Percentiles rank a stretch among this genome's conserved stretches.
These are phyloP conservation scores for Daptonema setosum DNA, from an alignment of 2,888 invertebrate genomes.

Conservation along the genomic window DNA sequence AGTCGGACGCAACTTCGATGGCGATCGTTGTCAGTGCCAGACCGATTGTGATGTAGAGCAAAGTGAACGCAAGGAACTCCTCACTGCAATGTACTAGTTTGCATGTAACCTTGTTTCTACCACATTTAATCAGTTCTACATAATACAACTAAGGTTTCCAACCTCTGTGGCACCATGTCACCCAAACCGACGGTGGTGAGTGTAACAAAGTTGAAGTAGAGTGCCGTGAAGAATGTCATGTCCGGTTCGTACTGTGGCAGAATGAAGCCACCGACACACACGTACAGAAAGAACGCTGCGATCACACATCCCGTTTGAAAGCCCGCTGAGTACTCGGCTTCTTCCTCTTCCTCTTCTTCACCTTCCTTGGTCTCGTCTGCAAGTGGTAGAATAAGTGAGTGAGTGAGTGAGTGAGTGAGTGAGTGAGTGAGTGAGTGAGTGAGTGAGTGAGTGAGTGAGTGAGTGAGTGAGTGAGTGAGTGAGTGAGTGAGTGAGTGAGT, in stretches of 20 bases:
- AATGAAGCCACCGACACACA: constrained; percentile 16
- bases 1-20: constrained; percentile 1
- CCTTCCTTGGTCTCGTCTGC: background rate
- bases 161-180: constrained; percentile 2
- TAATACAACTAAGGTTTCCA: background rate
- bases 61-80: background rate
- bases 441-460: no score
- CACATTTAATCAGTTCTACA: background rate
- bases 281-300: constrained; percentile 16
- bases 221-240: constrained; percentile 22
- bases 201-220: constrained; percentile 11
- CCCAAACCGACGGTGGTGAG: constrained; percentile 3
- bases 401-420: no score
- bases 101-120: background rate
- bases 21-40: constrained; percentile 1
- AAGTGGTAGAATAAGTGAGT: no score
- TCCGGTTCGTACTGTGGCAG: constrained; percentile 21
- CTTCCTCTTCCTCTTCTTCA: background rate
- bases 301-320: constrained; percentile 6
- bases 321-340: background rate
- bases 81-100: background rate
- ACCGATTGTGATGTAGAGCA: background rate
- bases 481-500: no score
- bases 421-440: no score
- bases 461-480: no score